These are phyloP conservation scores for Danio aesculapii DNA, from an alignment of 2,797 vertebrate species.

Conservation along the genomic window DNA sequence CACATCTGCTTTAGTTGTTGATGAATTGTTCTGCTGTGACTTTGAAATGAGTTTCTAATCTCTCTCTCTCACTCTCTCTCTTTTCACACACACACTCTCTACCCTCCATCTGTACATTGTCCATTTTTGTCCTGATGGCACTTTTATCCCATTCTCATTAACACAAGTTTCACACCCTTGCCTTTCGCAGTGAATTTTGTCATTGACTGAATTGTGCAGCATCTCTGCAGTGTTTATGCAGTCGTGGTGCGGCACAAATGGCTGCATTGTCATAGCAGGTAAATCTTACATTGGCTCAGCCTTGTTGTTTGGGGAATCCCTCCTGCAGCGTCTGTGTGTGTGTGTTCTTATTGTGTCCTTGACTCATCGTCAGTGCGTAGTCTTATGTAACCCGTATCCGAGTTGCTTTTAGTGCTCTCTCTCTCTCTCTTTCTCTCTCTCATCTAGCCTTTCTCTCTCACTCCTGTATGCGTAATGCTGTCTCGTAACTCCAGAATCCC, in stretches of 20 bases:
- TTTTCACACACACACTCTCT: constrained; percentile 1
- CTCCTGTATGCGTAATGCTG: neutral
- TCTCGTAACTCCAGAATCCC: constrained; percentile 47
- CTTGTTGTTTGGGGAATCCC: constrained; percentile 48
- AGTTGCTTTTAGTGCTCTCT: constrained; percentile 23
- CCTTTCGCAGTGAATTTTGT: constrained; percentile 11
- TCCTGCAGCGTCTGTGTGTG: constrained; percentile 9
- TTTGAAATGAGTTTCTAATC: constrained; percentile 43
- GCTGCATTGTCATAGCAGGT: constrained; percentile 12
- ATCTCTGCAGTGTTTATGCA: constrained; percentile 12
- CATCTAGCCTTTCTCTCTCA: neutral
- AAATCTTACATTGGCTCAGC: neutral
- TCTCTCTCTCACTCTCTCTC: constrained; percentile 35
- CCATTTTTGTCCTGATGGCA: constrained; percentile 14
- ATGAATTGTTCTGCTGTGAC: constrained; percentile 48
- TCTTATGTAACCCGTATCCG: constrained; percentile 34
- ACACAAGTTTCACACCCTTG: constrained; percentile 7
- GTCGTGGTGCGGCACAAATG: neutral
- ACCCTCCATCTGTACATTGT: constrained; percentile 32
- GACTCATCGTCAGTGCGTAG: constrained; percentile 16
- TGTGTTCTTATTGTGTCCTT: constrained; percentile 28
- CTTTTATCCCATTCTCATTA: neutral
- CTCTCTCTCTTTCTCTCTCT: neutral
- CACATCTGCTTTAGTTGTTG: constrained; percentile 39
- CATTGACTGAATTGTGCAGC: constrained; percentile 33